Evolutionary conservation across 2,888 invertebrate genomes (phyloP), one percentile per base, ranked within the genome.

Genomic region (Athetis lepigone): DNA sequence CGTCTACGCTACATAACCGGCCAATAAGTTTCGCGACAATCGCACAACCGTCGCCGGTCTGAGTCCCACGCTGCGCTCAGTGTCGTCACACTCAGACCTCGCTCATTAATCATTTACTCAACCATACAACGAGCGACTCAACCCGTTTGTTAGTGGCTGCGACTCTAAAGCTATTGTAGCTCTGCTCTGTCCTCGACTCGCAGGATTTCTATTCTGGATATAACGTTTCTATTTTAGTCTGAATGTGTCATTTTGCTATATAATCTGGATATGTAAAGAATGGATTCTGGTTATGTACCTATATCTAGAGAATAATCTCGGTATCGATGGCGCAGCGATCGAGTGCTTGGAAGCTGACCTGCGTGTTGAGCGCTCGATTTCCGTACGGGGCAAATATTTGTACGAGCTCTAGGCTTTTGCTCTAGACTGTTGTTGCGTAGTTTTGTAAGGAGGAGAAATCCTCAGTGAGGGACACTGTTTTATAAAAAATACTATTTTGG

Each of bases 101-200:
- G 46, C 52, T 67, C 71, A 74, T 74, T 71, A 71, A 75, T 73
- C 75, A 73, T 73, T 73, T 45, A 73, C 56, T 58, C 43, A 56
- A 59, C 50, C 60, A 46, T 39, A 67, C 69, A 58, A 39, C 45
- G 45, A 56, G 52, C 55, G 71, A 70, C 70, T 65, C 51, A 52
- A 49, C 60, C 56, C 54, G 66, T 73, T 70, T 69, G 70, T 67
- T 61, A 46, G 51, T 29, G 27, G 49, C 57, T 51, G 18, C 50
- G 50, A 58, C 63, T 57, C 57, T 45, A 47, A 62, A 54, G 25
- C 73, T 23, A 72, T 72, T 59, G 59, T 72, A 45, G 42, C 46
- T 18, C 33, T 18, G 42, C 11, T 27, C 50, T 51, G 50, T 29
- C 45, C 62, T 49, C 70, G 49, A 49, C 54, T 62, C 9, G 0